These are phyloP conservation scores for Polyodon spathula DNA, from an alignment of 2,113 vertebrate species.

Conservation along the genomic window DNA sequence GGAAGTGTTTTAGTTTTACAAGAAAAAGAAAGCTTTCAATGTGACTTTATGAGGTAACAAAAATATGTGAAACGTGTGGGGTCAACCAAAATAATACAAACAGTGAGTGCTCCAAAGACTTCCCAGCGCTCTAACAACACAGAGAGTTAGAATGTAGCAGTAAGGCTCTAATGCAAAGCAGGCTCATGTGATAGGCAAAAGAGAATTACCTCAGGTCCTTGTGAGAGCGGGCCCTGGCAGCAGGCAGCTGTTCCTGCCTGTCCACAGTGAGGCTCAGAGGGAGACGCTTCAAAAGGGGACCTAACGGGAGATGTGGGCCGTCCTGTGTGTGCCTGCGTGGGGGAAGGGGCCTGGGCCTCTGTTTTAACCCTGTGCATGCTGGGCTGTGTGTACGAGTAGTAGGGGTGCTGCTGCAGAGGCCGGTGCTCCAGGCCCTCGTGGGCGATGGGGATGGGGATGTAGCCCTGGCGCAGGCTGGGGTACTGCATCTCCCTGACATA, in stretches of 20 bases:
- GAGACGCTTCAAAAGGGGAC: conserved; percentile 47
- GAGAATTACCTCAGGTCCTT: conserved; percentile 71
- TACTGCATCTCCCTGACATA: conserved; percentile 64
- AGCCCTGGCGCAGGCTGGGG: conserved; percentile 85
- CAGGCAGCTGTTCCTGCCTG: conserved; percentile 52
- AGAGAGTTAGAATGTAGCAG: no score
- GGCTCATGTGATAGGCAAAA: neutral
- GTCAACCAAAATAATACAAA: no score
- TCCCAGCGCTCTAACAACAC: no score
- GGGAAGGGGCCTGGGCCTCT: conserved; percentile 65
- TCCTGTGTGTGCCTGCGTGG: conserved; percentile 46
- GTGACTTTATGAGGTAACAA: no score
- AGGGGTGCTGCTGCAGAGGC: conserved; percentile 63
- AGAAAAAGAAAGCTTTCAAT: no score
- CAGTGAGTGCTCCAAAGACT: no score
- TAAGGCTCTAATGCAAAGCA: no score
- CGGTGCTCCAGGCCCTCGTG: conserved; percentile 73
- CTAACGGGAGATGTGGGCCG: conserved; percentile 67
- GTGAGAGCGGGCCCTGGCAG: conserved; percentile 56
- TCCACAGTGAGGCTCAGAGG: conserved; percentile 57
- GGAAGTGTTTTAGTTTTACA: no score
- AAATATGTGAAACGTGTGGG: no score
- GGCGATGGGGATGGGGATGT: conserved; percentile 82
- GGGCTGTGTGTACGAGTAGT: conserved; percentile 66
- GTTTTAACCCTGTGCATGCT: conserved; percentile 61